Conservation (phyloP, 1,140 invertebrate genomes). For the Eriosoma lanigerum region DNA sequence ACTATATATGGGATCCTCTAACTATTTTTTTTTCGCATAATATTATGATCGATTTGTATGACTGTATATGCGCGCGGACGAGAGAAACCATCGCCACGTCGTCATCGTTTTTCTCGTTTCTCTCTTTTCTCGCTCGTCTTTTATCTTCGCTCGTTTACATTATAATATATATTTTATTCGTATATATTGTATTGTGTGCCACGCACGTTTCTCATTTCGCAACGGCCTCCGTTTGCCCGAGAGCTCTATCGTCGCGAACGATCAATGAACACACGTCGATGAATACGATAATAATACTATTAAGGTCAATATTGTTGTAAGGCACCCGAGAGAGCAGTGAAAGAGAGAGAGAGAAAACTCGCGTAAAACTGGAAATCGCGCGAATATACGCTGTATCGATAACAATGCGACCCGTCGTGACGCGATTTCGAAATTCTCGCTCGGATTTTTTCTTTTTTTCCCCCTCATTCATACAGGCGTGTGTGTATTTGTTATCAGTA, state of each 20-base stretch:
- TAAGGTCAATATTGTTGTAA: slow-evolving; percentile 28
- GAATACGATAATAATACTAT: slow-evolving; percentile 23
- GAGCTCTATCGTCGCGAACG: background rate
- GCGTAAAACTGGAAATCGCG: slow-evolving; percentile 23
- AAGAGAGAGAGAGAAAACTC: background rate
- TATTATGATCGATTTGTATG: too few relatives aligned
- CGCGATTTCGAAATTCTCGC: slow-evolving; percentile 8
- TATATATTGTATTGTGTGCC: background rate
- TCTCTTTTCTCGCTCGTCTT: background rate
- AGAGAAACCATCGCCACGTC: background rate
- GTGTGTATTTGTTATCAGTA: too few relatives aligned
- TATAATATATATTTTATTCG: background rate
- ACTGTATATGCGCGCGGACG: too few relatives aligned
- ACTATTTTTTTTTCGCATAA: too few relatives aligned
- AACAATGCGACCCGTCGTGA: slow-evolving; percentile 11
- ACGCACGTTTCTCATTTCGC: background rate
- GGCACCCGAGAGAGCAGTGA: background rate
- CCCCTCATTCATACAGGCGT: background rate
- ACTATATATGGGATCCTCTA: too few relatives aligned
- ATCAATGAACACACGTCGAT: slow-evolving; percentile 29
- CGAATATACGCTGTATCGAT: background rate
- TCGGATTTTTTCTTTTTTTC: background rate
- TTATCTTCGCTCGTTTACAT: background rate
- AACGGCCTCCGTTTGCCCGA: background rate
- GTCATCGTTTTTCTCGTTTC: background rate